A percentile compares a stretch with the other conserved stretches of the same genome.
phyloP scores from a whole-genome alignment of 2,113 vertebrate genomes.

The Nipponia nippon region DNA sequence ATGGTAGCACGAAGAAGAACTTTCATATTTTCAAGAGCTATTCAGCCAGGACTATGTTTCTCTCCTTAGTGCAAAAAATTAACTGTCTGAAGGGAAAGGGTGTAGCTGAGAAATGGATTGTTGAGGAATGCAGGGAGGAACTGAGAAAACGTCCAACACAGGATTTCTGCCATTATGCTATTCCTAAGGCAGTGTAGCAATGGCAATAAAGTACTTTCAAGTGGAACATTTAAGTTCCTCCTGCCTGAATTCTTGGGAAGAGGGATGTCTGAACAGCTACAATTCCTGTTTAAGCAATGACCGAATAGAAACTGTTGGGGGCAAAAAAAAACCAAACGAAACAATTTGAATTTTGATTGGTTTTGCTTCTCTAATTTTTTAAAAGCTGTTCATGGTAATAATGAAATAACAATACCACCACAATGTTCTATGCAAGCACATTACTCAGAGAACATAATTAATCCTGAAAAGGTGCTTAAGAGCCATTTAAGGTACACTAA shows the following conservation, averaged over 20 bases:
- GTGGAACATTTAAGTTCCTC: neutral
- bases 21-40: neutral
- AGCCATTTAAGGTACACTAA: neutral
- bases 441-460: neutral
- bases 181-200: neutral
- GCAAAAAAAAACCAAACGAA: fast-evolving
- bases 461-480: neutral
- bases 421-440: neutral
- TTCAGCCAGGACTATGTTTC: neutral
- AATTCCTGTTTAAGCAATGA: neutral
- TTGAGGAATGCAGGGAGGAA: neutral
- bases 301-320: neutral
- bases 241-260: neutral
- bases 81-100: neutral
- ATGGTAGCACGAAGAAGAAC: neutral
- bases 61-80: neutral
- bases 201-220: neutral
- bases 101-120: neutral
- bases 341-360: neutral
- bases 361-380: neutral
- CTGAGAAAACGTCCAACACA: neutral
- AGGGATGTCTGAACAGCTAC: neutral
- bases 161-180: neutral
- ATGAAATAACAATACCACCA: neutral
- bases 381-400: neutral